Conservation (phyloP, 2,888 invertebrate genomes). For the Boloria euphrosyne region DNA sequence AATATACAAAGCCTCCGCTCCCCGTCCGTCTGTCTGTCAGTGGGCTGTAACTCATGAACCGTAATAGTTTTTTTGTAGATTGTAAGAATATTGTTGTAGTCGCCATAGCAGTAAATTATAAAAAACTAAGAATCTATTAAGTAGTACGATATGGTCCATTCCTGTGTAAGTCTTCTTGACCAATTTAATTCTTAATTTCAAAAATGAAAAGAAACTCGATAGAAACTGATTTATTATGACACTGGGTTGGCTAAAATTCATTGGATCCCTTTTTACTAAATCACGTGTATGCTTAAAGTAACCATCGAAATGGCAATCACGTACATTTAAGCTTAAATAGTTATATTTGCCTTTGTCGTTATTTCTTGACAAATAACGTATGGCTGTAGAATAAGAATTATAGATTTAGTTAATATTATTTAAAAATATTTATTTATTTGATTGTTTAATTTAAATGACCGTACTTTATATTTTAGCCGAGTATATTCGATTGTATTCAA, state of each 20-base stretch:
- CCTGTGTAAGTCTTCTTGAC: no score
- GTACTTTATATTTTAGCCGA: constrained; percentile 12
- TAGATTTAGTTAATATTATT: constrained; percentile 21
- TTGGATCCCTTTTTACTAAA: constrained; percentile 17
- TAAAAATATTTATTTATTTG: constrained; percentile 19
- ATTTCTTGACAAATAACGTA: constrained; percentile 36
- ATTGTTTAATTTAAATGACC: constrained; percentile 13
- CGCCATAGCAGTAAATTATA: no score
- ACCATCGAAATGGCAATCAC: constrained; percentile 32
- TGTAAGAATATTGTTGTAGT: no score
- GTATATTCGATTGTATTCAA: background rate
- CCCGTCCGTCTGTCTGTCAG: no score
- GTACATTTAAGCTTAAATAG: constrained; percentile 36
- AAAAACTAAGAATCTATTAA: no score
- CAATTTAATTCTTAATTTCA: no score
- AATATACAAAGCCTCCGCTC: no score
- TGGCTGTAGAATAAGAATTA: constrained; percentile 35
- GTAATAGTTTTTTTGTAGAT: no score
- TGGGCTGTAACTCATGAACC: no score
- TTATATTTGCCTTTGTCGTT: constrained; percentile 36
- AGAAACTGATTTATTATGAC: no score
- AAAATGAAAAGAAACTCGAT: no score
- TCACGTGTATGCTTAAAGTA: constrained; percentile 13
- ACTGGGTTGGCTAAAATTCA: background rate
- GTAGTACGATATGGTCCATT: no score